phyloP scores from a whole-genome alignment of 2,888 invertebrate genomes.

The Cryptophagus acutangulus region DNA sequence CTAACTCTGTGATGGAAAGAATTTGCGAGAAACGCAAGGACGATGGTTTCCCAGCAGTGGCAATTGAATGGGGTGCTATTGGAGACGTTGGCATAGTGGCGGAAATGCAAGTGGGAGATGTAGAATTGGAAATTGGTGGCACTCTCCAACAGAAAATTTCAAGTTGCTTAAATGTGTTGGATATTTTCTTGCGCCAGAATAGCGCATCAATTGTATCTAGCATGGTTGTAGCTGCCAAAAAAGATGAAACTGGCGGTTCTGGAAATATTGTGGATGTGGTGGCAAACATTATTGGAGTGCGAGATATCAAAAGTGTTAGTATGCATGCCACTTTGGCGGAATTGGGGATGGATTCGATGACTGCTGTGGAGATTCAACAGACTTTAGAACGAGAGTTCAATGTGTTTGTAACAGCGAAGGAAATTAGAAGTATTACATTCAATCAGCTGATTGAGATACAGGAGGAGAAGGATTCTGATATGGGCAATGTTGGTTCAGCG shows the following conservation, averaged over 20 bases:
- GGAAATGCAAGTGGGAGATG: slow-evolving; percentile 51
- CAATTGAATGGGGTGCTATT: slow-evolving; percentile 90
- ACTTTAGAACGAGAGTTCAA: slow-evolving; percentile 86
- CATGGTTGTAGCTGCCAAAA: slow-evolving; percentile 86
- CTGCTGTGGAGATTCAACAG: slow-evolving; percentile 95
- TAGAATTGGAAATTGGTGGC: slow-evolving; percentile 51
- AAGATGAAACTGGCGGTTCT: slow-evolving; percentile 58
- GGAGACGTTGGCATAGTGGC: slow-evolving; percentile 76
- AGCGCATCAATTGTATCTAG: slow-evolving; percentile 65
- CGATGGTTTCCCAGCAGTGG: slow-evolving; percentile 71
- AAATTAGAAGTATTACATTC: slow-evolving; percentile 76
- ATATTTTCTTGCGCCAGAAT: slow-evolving; percentile 64
- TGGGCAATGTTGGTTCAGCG: too few species aligned
- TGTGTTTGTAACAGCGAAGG: slow-evolving; percentile 77
- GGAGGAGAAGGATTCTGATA: too few species aligned
- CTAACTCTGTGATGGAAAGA: slow-evolving; percentile 86
- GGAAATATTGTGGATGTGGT: slow-evolving; percentile 70
- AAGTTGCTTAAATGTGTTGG: slow-evolving; percentile 59
- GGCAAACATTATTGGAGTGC: slow-evolving; percentile 49
- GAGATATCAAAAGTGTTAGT: slow-evolving; percentile 63
- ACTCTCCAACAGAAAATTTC: slow-evolving; percentile 64
- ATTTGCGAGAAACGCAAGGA: slow-evolving; percentile 69
- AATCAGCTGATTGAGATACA: too few species aligned
- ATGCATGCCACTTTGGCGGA: slow-evolving; percentile 75
- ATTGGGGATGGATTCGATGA: slow-evolving; percentile 94